These are phyloP conservation scores for Zootermopsis nevadensis DNA, from an alignment of 2,888 invertebrate genomes.

Conservation along the genomic window DNA sequence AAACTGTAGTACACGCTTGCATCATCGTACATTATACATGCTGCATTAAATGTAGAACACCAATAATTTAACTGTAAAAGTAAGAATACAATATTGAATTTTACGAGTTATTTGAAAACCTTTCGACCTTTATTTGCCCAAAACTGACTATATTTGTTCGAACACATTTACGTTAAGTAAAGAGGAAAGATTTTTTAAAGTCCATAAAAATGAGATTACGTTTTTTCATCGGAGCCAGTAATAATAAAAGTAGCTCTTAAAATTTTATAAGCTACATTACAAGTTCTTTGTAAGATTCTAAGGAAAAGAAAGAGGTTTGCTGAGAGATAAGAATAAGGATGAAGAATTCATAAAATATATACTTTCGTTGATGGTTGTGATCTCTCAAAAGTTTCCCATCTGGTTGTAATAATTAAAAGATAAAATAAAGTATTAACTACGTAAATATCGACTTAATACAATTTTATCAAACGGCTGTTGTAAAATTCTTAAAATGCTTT, in stretches of 20 bases:
- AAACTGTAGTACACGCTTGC: no score
- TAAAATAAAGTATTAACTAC: no score
- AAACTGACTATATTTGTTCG: not conserved
- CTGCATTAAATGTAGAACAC: no score
- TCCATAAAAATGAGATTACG: constrained; percentile 46
- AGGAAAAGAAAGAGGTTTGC: not conserved
- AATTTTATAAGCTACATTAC: constrained; percentile 44
- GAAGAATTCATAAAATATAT: not conserved
- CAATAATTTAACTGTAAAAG: not conserved
- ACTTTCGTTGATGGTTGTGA: no score
- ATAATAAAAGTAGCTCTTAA: constrained; percentile 43
- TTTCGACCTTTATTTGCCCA: not conserved
- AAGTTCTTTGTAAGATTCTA: constrained; percentile 13
- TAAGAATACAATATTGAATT: not conserved
- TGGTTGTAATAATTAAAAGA: no score
- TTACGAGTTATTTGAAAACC: not conserved
- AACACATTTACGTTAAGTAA: not conserved
- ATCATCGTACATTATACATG: no score
- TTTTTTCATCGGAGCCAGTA: constrained; percentile 37
- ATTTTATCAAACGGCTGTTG: no score
- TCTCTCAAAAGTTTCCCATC: no score
- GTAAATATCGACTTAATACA: no score
- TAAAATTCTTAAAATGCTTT: no score
- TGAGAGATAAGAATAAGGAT: not conserved
- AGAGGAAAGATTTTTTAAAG: constrained; percentile 35